Percentiles rank a stretch among this genome's conserved stretches.
These are phyloP conservation scores for Australoheros scitulus DNA, from an alignment of 2,113 vertebrate genomes.

Conservation along the genomic window DNA sequence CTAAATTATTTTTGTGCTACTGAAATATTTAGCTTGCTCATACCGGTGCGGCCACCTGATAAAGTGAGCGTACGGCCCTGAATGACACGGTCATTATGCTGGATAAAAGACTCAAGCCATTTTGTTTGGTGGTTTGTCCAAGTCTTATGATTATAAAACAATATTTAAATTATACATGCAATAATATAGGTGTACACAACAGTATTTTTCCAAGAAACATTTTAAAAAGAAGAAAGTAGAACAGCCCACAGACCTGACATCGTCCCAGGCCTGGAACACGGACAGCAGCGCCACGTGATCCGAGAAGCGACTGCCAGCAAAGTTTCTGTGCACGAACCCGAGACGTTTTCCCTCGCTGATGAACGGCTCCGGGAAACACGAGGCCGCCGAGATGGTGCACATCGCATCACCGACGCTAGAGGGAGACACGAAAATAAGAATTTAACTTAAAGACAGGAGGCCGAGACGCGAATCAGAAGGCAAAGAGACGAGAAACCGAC, in stretches of 20 bases:
- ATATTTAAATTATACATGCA: no score
- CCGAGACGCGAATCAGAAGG: rapidly evolving
- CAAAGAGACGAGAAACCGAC: conserved; percentile 73
- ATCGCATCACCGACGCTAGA: conserved; percentile 92
- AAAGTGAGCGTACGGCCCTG: no score
- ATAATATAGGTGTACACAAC: no score
- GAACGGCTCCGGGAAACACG: conserved; percentile 95
- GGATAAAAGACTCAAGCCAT: no score
- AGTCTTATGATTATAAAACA: no score
- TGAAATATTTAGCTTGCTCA: no score
- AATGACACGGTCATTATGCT: no score
- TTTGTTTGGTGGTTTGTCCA: no score
- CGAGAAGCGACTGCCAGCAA: conserved; percentile 90
- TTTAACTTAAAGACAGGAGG: rapidly evolving
- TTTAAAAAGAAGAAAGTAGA: no score
- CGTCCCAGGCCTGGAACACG: conserved; percentile 96
- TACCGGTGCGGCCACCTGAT: no score
- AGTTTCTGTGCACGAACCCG: conserved; percentile 93
- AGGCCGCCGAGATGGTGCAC: conserved; percentile 93
- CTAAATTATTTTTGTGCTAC: no score
- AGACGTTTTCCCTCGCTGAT: conserved; percentile 92
- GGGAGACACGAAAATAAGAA: neutral
- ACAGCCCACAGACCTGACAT: conserved; percentile 83
- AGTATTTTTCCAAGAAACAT: no score
- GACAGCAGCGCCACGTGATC: conserved; percentile 94